Base-by-base conservation (phyloP, 2,888 invertebrate species). In the Morinoia aosen region DNA sequence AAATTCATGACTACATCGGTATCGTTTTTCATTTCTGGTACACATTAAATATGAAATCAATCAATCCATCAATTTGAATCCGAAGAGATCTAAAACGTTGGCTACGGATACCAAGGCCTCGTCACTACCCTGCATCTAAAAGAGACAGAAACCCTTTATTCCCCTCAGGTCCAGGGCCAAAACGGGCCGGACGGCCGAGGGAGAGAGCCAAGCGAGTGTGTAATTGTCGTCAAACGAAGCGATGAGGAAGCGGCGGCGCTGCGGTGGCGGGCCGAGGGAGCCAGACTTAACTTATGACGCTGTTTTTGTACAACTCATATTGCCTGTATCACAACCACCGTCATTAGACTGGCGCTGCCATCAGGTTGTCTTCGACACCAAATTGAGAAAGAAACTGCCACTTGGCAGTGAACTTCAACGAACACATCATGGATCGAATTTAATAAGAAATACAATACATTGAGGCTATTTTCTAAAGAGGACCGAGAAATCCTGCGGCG, bases 201-300 rank as follows among this genome's bases (percentile, higher is more conserved):
- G 93, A 39, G 57, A 8, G 7, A 48, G 8, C 11, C 57, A 93
- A 93, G 93, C n/a, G 93, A 93, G 57, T 93, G 93, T 93, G 93
- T 93, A 93, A 93, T 93, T 93, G 93, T 93, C 57, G 57, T 56
- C 57, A 57, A 93, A 93, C 93, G 93, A 93, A 57, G 57, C 93
- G 93, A 48, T 57, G 48, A 93, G 93, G 93, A 93, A 93, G 93
- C 93, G 57, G 90, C 33, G 12, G 91, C 14, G 39, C 48, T 57
- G 93, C 90, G 90, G 90, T 48, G 40, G 90, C 39, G 40, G 90
- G 14, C 39, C 4, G 40, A 40, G 40, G 40, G 19, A 48, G 14
- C 64, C 64, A 40, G 90, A 19, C 90, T 90, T 16, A 40, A 90
- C 76, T 76, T 90, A 90, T 90, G 90, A 40, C 48, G 90, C 76